These are phyloP conservation scores for Caenorhabditis remanei DNA, from an alignment of 1,140 invertebrate species.

Conservation along the genomic window DNA sequence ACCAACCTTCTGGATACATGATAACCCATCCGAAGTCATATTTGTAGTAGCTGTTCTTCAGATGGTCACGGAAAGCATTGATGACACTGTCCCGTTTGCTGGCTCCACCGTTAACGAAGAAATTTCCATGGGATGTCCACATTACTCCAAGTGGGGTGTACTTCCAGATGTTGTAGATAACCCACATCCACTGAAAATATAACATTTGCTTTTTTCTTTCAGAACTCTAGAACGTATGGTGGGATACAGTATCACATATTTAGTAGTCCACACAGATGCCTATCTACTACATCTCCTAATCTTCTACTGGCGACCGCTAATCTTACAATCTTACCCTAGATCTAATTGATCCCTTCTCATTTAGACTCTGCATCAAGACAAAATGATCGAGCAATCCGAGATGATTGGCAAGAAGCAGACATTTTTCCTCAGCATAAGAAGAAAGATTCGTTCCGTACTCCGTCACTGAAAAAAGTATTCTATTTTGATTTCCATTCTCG, in stretches of 20 bases:
- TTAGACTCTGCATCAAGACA: slow-evolving; percentile 73
- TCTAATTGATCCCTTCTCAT: slow-evolving; percentile 71
- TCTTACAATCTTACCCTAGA: slow-evolving; percentile 66
- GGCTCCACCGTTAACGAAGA: slow-evolving; percentile 74
- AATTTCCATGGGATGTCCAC: slow-evolving; percentile 68
- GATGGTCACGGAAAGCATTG: slow-evolving; percentile 68
- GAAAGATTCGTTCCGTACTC: slow-evolving; percentile 75
- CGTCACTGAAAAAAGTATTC: slow-evolving; percentile 66
- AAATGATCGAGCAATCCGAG: slow-evolving; percentile 76
- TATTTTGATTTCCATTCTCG: neutral
- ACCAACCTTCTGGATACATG: slow-evolving; percentile 73
- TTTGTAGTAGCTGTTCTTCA: slow-evolving; percentile 68
- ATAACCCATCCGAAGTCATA: slow-evolving; percentile 74
- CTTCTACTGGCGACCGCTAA: too few species aligned
- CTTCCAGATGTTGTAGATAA: slow-evolving; percentile 71
- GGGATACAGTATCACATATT: too few species aligned
- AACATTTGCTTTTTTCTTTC: neutral
- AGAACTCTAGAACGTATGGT: too few species aligned
- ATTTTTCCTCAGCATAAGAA: slow-evolving; percentile 69
- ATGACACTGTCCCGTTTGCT: slow-evolving; percentile 68
- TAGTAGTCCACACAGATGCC: too few species aligned
- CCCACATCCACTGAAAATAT: slow-evolving; percentile 68
- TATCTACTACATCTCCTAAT: too few species aligned
- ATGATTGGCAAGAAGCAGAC: slow-evolving; percentile 71
- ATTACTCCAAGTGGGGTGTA: slow-evolving; percentile 68